Conservation (phyloP, 2,888 invertebrate genomes). For the Rhopalosiphum nymphaeae region DNA sequence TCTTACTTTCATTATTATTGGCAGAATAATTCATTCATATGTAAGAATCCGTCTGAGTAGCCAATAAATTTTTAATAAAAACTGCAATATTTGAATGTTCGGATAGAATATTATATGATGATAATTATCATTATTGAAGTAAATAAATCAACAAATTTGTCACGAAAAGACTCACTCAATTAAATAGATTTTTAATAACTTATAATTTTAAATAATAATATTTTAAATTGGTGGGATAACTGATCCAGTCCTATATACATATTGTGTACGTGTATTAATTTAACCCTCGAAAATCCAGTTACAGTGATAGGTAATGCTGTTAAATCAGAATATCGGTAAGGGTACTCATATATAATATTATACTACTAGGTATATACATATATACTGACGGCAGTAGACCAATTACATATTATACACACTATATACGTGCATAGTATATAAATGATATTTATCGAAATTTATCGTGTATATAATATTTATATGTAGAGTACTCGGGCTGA, state of each 20-base stretch:
- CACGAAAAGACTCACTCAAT: too few relatives aligned
- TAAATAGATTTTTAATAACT: too few relatives aligned
- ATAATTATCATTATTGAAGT: too few relatives aligned
- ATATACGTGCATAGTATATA: neutral
- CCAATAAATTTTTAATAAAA: too few relatives aligned
- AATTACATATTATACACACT: neutral
- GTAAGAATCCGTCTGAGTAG: too few relatives aligned
- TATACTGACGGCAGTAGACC: neutral
- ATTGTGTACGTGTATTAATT: neutral
- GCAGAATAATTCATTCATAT: too few relatives aligned
- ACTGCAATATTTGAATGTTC: too few relatives aligned
- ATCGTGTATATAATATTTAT: neutral
- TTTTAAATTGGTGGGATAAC: too few relatives aligned
- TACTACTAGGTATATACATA: neutral
- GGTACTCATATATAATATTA: neutral
- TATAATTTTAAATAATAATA: too few relatives aligned
- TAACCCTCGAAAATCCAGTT: neutral
- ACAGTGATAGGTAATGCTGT: neutral
- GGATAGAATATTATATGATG: too few relatives aligned
- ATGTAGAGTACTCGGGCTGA: neutral
- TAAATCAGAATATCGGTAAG: conserved; percentile 1
- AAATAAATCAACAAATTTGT: too few relatives aligned
- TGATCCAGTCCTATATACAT: neutral
- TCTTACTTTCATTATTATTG: too few relatives aligned
- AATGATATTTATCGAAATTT: neutral